Evolutionary conservation across 2,888 invertebrate genomes (phyloP).

Genomic region (Sphecodes monilicornis): DNA sequence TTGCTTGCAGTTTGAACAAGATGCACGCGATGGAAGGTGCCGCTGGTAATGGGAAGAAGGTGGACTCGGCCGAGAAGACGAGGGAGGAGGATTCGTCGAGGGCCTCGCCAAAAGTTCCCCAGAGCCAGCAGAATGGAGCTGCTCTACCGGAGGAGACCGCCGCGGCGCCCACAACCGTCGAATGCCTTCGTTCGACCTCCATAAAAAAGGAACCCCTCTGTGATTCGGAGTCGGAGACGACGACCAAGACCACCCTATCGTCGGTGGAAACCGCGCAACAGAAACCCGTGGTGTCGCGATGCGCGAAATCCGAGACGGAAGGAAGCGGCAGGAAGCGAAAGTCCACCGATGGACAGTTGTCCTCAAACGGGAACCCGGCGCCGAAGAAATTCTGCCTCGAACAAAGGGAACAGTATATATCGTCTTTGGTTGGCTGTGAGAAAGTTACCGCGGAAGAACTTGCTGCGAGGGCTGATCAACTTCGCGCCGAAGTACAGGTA

Average conservation of each 20-base stretch:
- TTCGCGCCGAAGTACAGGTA: slow-evolving; percentile 81
- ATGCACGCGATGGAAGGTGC: slow-evolving; percentile 87
- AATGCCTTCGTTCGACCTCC: slow-evolving; percentile 46
- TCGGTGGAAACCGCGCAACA: slow-evolving; percentile 37
- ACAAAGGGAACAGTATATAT: slow-evolving; percentile 80
- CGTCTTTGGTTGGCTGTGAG: slow-evolving; percentile 80
- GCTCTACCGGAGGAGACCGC: slow-evolving; percentile 81
- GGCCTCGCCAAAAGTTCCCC: slow-evolving; percentile 79
- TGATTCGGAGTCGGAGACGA: slow-evolving; percentile 55
- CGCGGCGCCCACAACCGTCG: slow-evolving; percentile 72
- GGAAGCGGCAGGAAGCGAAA: slow-evolving; percentile 69
- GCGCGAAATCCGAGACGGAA: slow-evolving; percentile 52
- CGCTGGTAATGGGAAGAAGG: slow-evolving; percentile 83
- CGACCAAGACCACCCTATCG: slow-evolving; percentile 36
- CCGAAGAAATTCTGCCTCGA: slow-evolving; percentile 79
- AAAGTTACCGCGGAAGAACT: slow-evolving; percentile 80
- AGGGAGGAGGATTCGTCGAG: slow-evolving; percentile 73
- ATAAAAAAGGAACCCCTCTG: slow-evolving; percentile 59
- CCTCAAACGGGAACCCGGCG: slow-evolving; percentile 71
- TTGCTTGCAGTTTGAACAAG: slow-evolving; percentile 86
- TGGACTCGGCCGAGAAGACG: slow-evolving; percentile 74
- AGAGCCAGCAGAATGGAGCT: slow-evolving; percentile 81
- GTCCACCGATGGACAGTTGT: slow-evolving; percentile 70
- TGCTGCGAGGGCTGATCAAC: slow-evolving; percentile 78
- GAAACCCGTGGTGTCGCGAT: slow-evolving; percentile 40